These are phyloP conservation scores for Odontothrips loti DNA, from an alignment of 2,888 invertebrate species.

Conservation along the genomic window DNA sequence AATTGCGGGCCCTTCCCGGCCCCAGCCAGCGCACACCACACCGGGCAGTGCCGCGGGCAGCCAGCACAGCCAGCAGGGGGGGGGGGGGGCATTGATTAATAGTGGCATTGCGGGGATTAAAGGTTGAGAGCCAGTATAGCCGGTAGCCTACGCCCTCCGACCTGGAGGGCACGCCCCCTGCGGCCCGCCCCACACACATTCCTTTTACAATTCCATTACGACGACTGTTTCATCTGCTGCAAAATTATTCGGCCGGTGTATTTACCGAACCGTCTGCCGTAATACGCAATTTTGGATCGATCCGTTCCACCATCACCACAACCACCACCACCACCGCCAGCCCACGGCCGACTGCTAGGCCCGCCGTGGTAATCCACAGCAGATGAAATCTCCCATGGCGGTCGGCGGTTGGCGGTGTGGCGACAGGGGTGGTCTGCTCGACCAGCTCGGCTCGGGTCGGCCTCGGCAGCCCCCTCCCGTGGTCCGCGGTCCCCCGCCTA, in stretches of 20 bases:
- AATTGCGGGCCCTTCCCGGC: background rate
- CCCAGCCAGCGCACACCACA: background rate
- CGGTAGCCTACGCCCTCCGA: background rate
- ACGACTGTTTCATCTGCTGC: too few relatives aligned
- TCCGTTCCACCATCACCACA: background rate
- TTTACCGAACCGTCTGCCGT: too few relatives aligned
- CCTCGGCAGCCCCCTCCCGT: too few relatives aligned
- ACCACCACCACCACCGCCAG: background rate
- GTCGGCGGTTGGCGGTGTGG: background rate
- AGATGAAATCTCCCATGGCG: slow-evolving; percentile 5
- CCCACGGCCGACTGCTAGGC: background rate
- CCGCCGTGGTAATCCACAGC: background rate
- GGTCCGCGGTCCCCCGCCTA: too few relatives aligned
- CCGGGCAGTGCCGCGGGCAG: background rate
- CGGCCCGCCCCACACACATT: background rate
- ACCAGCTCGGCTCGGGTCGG: background rate
- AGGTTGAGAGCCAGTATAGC: background rate
- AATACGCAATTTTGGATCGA: too few relatives aligned
- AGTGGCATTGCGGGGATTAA: background rate
- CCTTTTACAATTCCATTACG: too few relatives aligned
- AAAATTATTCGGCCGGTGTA: too few relatives aligned
- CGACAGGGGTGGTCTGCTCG: too few relatives aligned
- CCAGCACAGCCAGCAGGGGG: background rate
- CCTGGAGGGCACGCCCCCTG: background rate
- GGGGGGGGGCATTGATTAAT: background rate